Percentiles rank a stretch among this genome's conserved stretches.
Conservation (phyloP, 2,113 vertebrate species). For the Fulica atra region DNA sequence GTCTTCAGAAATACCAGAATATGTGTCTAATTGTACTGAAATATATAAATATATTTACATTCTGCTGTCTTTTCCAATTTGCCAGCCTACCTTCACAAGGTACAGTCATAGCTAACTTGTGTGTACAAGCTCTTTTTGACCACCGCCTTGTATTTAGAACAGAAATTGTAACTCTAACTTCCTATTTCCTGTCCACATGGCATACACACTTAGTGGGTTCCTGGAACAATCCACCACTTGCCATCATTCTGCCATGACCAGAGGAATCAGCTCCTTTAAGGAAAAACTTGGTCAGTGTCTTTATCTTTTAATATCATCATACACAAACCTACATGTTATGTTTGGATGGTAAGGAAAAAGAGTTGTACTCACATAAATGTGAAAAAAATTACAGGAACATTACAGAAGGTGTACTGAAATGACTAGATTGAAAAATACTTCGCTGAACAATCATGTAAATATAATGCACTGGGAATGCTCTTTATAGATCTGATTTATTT, state of each 20-base stretch:
- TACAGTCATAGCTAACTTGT: neutral
- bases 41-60: neutral
- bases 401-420: neutral
- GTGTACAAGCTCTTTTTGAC: neutral
- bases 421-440: neutral
- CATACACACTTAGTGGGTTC: neutral
- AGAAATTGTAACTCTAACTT: neutral
- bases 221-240: neutral
- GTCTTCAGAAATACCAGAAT: slow-evolving; percentile 4
- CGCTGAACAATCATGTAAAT: neutral
- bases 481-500: slow-evolving; percentile 57
- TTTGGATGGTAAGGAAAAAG: neutral
- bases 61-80: neutral
- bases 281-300: neutral
- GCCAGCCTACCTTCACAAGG: neutral
- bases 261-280: neutral
- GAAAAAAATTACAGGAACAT: neutral
- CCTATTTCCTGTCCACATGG: neutral
- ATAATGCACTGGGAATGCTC: slow-evolving; percentile 8
- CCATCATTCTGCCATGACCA: neutral
- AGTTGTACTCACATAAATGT: neutral
- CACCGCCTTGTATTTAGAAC: neutral
- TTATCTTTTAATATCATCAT: neutral
- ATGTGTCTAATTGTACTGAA: neutral
- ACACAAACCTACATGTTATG: neutral